Evolutionary conservation across 1,140 invertebrate genomes (phyloP).

Genomic region (Stegodyphus mimosarum): DNA sequence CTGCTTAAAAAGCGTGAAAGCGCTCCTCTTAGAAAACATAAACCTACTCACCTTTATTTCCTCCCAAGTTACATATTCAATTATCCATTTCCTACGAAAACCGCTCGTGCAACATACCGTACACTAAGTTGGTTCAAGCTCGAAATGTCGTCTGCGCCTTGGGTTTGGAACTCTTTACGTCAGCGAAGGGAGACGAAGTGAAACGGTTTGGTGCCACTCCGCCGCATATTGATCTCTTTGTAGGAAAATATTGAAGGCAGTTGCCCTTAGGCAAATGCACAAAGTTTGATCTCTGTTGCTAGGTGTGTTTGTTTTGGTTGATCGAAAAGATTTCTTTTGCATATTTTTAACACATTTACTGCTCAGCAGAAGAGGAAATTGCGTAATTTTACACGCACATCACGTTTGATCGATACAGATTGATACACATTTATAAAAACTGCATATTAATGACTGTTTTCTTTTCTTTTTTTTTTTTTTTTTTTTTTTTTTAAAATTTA

Average conservation of each 20-base stretch:
- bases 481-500: no score
- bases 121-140: neutral
- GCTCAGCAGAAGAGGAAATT: neutral
- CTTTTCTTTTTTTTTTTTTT: no score
- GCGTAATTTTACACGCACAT: no score
- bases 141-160: neutral
- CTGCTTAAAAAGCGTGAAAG: no score
- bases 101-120: no score
- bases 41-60: no score
- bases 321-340: neutral
- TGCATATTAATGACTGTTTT: no score
- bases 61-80: no score
- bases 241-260: neutral
- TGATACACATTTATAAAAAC: no score
- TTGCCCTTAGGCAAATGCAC: neutral
- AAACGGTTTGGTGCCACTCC: constrained; percentile 42
- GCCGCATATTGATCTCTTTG: constrained; percentile 23
- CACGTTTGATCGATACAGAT: no score
- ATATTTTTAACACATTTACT: neutral
- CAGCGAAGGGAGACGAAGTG: constrained; percentile 30
- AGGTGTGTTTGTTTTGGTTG: neutral
- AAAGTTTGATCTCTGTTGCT: neutral
- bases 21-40: no score
- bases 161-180: constrained; percentile 15
- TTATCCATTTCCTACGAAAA: no score